Conservation (phyloP, 2,888 invertebrate species). For the Drosophila nigritarsus region DNA sequence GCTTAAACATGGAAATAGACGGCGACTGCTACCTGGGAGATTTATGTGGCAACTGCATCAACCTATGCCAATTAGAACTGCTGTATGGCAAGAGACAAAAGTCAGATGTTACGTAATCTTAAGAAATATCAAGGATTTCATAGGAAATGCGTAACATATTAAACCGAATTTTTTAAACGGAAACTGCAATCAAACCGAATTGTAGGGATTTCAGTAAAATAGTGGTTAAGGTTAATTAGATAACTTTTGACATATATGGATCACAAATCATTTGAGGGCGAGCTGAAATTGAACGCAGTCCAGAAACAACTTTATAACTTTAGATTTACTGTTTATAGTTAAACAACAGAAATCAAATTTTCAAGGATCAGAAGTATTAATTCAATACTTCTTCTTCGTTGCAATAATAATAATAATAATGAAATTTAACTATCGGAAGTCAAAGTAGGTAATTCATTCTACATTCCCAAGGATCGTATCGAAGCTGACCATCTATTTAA, state of each 20-base stretch:
- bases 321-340: neutral
- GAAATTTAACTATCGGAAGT: neutral
- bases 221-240: neutral
- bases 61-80: slow-evolving; percentile 42
- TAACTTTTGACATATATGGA: neutral
- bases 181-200: neutral
- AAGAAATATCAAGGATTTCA: neutral
- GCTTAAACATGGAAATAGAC: slow-evolving; percentile 36
- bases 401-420: no score
- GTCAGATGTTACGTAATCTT: slow-evolving; percentile 2
- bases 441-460: neutral
- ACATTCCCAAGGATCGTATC: neutral
- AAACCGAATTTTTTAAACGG: neutral
- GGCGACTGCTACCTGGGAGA: slow-evolving; percentile 28
- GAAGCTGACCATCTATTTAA: neutral
- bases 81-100: neutral
- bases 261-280: neutral
- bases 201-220: neutral
- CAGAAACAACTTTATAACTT: neutral
- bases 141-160: neutral
- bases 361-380: neutral
- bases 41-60: slow-evolving; percentile 45
- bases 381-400: no score
- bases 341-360: neutral
- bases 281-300: neutral